Evolutionary conservation across 2,888 invertebrate genomes (phyloP), one percentile per base, ranked within the genome.

Genomic region (Philaethria dido): DNA sequence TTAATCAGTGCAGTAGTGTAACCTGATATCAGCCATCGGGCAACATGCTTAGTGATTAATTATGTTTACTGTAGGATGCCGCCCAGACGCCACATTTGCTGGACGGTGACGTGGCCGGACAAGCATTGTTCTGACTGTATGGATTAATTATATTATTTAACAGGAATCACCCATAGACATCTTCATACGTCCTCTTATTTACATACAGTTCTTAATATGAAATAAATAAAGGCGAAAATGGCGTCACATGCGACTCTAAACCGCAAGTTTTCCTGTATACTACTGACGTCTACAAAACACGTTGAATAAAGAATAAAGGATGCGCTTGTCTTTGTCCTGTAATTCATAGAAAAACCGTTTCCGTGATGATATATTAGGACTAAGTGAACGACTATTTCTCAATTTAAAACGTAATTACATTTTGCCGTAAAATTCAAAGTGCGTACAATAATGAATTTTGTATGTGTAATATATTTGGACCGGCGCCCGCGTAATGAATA

Each of bases 81-180:
- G 77, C 69, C 81, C 86, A 88, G 89, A 89, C 88, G 79, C 73
- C 78, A 76, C 79, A 78, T 75, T 77, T 75, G 74, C 72, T 69
- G 59, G 66, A 65, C 50, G 69, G 77, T 84, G 84, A 87, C 86
- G 87, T 84, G 85, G 83, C 86, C 85, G 85, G 84, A 82, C 82
- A 80, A 76, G 77, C 81, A 86, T 87, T 87, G 86, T 87, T 77
- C 75, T 68, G 64, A 71, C 69, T 73, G 72, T 72, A 64, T 68
- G 69, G 70, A 71, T 73, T 73, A 71, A 69, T 74, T 73, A 64
- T 73, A 69, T 68, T 68, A 69, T 69, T 73, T 72, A 74, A 75
- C 70, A 66, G 69, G 71, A 71, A 71, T 71, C 70, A 36, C 57
- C 70, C 62, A 52, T 64, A 69, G 67, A 69, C 44, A 69, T 50